A percentile compares a stretch with the other conserved stretches of the same genome.
These are phyloP conservation scores for Hemibagrus wyckioides DNA, from an alignment of 2,113 vertebrate species.

Conservation along the genomic window DNA sequence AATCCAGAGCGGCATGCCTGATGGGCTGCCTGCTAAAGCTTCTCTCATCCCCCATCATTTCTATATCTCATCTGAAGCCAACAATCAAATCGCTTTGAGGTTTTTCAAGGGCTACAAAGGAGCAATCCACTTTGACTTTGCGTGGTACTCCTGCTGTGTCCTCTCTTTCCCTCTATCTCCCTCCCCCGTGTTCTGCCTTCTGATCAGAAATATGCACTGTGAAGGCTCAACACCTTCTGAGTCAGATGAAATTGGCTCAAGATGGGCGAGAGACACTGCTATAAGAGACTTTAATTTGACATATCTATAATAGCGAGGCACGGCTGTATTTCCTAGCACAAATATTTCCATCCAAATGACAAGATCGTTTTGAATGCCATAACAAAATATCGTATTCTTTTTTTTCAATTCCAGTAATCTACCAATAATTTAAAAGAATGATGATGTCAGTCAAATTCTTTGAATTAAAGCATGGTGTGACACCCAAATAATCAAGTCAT, in stretches of 20 bases:
- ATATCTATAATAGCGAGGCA: slow-evolving; percentile 20
- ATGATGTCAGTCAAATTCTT: not conserved
- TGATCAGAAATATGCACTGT: slow-evolving; percentile 48
- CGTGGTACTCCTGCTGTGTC: slow-evolving; percentile 29
- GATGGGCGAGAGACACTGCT: slow-evolving; percentile 40
- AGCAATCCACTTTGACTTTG: slow-evolving; percentile 48
- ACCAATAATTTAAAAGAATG: not conserved
- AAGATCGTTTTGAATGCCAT: not conserved
- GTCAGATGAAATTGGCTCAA: slow-evolving; percentile 21
- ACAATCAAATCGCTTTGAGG: slow-evolving; percentile 47
- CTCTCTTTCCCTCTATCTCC: slow-evolving; percentile 11
- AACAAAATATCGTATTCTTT: not conserved
- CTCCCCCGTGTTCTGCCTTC: slow-evolving; percentile 18
- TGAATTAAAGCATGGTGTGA: not conserved
- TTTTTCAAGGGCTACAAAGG: slow-evolving; percentile 38
- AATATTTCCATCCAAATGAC: not conserved
- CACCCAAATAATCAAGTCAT: not conserved
- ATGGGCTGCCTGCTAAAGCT: slow-evolving; percentile 16
- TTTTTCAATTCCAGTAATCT: not conserved
- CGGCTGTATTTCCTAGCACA: slow-evolving; percentile 9
- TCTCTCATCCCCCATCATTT: slow-evolving; percentile 14
- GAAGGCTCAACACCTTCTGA: slow-evolving; percentile 41
- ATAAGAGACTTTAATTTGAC: slow-evolving; percentile 41
- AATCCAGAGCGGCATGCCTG: slow-evolving; percentile 29
- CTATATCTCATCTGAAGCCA: slow-evolving; percentile 38